phyloP scores from a whole-genome alignment of 2,797 vertebrate species.

The Anomalospiza imberbis region DNA sequence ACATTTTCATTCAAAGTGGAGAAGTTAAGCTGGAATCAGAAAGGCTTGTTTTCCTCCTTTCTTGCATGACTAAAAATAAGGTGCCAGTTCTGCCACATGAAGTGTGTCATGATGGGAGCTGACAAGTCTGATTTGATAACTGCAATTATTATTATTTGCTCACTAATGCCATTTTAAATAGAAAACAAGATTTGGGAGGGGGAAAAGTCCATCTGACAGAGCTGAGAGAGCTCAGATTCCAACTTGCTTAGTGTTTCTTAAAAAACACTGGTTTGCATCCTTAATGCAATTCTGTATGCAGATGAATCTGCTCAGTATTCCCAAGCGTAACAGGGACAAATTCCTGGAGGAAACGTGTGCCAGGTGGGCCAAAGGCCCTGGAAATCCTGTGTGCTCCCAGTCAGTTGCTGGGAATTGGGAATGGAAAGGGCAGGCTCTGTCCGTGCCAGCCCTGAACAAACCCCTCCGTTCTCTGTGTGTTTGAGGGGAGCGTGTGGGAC shows the following conservation, averaged over 20 bases:
- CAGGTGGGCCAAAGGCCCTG: neutral
- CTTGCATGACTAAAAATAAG: neutral
- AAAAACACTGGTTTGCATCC: neutral
- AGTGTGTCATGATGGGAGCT: neutral
- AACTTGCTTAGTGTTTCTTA: neutral
- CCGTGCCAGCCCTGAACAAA: neutral
- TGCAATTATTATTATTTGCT: neutral
- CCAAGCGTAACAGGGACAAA: neutral
- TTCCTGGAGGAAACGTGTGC: too few relatives aligned
- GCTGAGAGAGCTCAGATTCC: neutral
- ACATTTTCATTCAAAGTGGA: neutral
- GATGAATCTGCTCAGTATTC: neutral
- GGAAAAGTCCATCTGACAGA: neutral
- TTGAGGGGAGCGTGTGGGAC: neutral
- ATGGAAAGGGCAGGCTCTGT: rapidly evolving
- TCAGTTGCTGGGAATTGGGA: neutral
- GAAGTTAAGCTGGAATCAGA: neutral
- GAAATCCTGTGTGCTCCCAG: neutral
- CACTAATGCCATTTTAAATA: neutral
- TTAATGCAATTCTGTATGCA: neutral
- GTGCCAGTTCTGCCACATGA: neutral
- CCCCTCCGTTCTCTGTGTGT: neutral
- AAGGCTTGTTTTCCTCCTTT: neutral
- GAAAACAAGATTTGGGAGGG: neutral
- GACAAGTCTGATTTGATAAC: neutral